Conservation (phyloP, 2,797 vertebrate genomes). For the Liparis tanakae region DNA sequence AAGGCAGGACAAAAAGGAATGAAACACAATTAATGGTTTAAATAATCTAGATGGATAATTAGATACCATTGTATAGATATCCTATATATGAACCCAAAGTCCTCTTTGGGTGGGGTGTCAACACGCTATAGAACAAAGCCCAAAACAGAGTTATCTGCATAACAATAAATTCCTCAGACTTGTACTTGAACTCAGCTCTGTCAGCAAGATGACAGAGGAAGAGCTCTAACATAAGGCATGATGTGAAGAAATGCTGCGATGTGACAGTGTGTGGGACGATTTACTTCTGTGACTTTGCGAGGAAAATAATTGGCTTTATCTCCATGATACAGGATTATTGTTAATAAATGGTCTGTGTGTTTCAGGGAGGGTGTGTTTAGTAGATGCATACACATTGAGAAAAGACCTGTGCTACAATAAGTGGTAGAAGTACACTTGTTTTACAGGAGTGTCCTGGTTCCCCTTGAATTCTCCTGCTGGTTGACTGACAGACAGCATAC, state of each 20-base stretch:
- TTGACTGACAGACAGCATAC: constrained; percentile 31
- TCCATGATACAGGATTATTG: constrained; percentile 27
- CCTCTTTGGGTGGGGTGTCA: constrained; percentile 16
- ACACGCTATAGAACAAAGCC: constrained; percentile 32
- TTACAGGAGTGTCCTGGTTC: constrained; percentile 7
- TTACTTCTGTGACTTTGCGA: constrained; percentile 31
- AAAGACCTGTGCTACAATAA: neutral
- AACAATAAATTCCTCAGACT: constrained; percentile 37
- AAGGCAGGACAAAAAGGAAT: constrained; percentile 9
- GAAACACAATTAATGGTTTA: constrained; percentile 19
- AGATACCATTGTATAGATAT: constrained; percentile 10
- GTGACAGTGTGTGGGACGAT: constrained; percentile 31
- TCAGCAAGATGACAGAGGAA: constrained; percentile 27
- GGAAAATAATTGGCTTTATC: constrained; percentile 35
- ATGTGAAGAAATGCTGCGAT: constrained; percentile 36
- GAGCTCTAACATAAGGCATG: constrained; percentile 16
- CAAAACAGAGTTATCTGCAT: constrained; percentile 41
- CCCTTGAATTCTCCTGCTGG: constrained; percentile 12
- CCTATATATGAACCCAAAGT: constrained; percentile 15
- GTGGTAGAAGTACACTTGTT: neutral
- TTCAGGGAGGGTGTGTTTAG: constrained; percentile 1
- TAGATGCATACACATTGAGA: neutral
- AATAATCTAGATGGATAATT: constrained; percentile 39
- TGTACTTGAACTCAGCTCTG: constrained; percentile 31
- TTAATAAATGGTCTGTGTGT: constrained; percentile 12